A percentile compares a stretch with the other conserved stretches of the same genome.
Conservation (phyloP, 2,888 invertebrate species). For the Chrysolina haemoptera region DNA sequence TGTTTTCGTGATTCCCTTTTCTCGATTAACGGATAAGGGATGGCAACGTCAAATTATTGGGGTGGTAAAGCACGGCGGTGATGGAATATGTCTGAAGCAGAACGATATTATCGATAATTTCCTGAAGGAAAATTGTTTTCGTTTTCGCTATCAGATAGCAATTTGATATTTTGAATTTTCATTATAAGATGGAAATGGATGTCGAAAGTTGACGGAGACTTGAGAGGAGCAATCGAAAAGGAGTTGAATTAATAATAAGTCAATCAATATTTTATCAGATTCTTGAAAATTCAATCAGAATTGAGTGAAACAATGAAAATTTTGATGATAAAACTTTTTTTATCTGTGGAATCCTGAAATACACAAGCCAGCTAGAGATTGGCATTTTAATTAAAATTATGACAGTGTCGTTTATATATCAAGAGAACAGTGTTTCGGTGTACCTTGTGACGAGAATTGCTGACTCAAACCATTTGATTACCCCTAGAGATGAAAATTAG, state of each 20-base stretch:
- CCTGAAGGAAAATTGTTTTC: constrained; percentile 7
- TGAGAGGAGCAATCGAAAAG: background rate
- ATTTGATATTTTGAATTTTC: constrained; percentile 1
- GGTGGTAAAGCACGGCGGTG: constrained; percentile 4
- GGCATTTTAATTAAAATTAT: too few species aligned
- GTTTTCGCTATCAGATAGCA: constrained; percentile 1
- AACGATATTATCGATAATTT: constrained; percentile 13
- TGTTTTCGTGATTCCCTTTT: constrained; percentile 26
- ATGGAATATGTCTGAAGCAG: constrained; percentile 26
- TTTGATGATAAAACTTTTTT: background rate
- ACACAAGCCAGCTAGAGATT: too few species aligned
- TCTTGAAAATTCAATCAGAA: background rate
- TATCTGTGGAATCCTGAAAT: background rate
- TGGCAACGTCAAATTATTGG: constrained; percentile 2
- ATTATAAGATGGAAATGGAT: constrained; percentile 10
- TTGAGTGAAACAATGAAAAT: background rate
- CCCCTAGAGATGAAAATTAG: too few species aligned
- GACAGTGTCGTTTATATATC: too few species aligned
- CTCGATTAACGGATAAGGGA: constrained; percentile 9
- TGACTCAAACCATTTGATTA: too few species aligned
- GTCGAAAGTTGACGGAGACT: constrained; percentile 1
- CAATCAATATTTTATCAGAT: background rate
- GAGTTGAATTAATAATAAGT: background rate
- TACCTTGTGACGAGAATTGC: too few species aligned
- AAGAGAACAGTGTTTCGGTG: too few species aligned